phyloP scores from a whole-genome alignment of 2,888 invertebrate species.

The Orthonychiurus folsomi region DNA sequence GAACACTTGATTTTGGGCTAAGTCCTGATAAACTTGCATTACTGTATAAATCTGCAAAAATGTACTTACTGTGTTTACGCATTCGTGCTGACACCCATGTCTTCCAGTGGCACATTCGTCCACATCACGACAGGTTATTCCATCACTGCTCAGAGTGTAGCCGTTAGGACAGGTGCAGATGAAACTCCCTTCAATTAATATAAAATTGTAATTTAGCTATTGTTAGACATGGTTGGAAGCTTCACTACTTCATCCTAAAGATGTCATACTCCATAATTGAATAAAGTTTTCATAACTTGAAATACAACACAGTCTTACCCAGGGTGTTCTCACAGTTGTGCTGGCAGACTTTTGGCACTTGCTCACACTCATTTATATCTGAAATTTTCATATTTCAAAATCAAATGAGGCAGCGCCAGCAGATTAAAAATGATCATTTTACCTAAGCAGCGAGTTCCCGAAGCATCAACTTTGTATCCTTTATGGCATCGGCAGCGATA shows the following conservation, averaged over 20 bases:
- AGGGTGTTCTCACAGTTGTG: conserved; percentile 70
- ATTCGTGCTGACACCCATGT: conserved; percentile 55
- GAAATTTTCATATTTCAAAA: neutral
- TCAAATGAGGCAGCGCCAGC: conserved; percentile 1
- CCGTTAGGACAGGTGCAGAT: conserved; percentile 70
- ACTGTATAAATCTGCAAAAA: too few species aligned
- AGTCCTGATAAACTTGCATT: too few species aligned
- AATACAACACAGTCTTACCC: conserved; percentile 51
- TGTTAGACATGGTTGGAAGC: neutral
- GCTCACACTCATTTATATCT: conserved; percentile 71
- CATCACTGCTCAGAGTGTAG: conserved; percentile 64
- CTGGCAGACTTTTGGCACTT: conserved; percentile 64
- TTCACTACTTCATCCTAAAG: too few species aligned
- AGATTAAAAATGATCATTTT: conserved; percentile 18
- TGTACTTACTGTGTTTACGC: neutral
- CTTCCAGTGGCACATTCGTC: conserved; percentile 70
- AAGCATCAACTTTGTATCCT: conserved; percentile 60
- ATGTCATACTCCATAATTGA: too few species aligned
- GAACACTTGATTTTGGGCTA: too few species aligned
- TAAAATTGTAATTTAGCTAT: neutral
- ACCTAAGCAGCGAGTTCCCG: conserved; percentile 63
- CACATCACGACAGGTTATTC: conserved; percentile 63
- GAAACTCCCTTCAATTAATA: conserved; percentile 56
- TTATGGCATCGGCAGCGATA: conserved; percentile 70
- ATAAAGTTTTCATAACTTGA: too few species aligned